Percentiles rank a stretch among this genome's conserved stretches.
Conservation (phyloP, 2,888 invertebrate genomes). For the Acanthopleura granulata region DNA sequence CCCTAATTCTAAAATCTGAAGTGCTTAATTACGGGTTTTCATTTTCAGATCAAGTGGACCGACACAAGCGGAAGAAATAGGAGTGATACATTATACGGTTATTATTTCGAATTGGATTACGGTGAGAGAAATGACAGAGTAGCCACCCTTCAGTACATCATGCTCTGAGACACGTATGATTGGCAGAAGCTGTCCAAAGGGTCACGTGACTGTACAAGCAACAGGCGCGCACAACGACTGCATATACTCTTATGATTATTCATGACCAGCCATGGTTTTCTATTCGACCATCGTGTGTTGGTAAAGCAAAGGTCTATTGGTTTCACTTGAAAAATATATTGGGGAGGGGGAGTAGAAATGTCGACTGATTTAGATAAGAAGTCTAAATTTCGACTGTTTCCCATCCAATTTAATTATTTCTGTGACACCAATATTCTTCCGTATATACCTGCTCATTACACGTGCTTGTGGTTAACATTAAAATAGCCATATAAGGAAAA, state of each 20-base stretch:
- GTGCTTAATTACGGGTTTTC: not conserved
- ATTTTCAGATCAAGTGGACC: constrained; percentile 48
- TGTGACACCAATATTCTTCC: no score
- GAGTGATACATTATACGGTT: constrained; percentile 40
- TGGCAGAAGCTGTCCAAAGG: constrained; percentile 35
- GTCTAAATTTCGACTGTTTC: no score
- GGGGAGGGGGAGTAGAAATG: no score
- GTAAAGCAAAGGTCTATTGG: no score
- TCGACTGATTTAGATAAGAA: no score
- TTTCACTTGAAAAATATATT: no score
- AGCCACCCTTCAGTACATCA: constrained; percentile 48
- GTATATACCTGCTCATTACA: no score
- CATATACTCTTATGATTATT: constrained; percentile 44
- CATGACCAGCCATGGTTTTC: not conserved
- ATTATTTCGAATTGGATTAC: constrained; percentile 57
- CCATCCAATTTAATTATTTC: no score
- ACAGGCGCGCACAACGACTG: constrained; percentile 40
- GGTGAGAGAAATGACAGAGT: constrained; percentile 46
- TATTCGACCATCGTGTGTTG: no score
- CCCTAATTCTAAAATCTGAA: no score
- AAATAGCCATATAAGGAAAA: no score
- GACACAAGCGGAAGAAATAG: constrained; percentile 36
- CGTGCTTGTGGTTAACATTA: no score
- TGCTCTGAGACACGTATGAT: constrained; percentile 52
- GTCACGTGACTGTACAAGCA: constrained; percentile 46